These are phyloP conservation scores for Poecilia gillii DNA, from an alignment of 2,797 vertebrate species.

Conservation along the genomic window DNA sequence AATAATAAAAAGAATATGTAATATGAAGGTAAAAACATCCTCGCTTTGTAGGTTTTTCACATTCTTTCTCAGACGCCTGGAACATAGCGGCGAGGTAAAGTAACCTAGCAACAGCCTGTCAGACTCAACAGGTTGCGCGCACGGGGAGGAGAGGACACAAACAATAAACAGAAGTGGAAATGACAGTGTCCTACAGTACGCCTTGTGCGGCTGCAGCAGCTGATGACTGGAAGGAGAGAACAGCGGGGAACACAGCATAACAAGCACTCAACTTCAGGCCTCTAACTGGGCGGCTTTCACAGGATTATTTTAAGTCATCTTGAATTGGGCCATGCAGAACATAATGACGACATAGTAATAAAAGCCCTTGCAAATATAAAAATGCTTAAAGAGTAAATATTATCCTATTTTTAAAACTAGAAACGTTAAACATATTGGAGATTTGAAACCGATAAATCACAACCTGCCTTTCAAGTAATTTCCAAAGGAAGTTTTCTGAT, in stretches of 20 bases:
- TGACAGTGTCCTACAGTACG: constrained; percentile 36
- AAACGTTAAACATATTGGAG: neutral
- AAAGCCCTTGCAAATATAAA: neutral
- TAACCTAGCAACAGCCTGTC: constrained; percentile 75
- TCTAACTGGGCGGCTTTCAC: neutral
- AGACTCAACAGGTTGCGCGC: constrained; percentile 66
- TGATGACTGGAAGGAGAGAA: constrained; percentile 14
- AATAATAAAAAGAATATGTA: neutral
- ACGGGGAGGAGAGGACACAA: constrained; percentile 45
- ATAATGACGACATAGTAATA: neutral
- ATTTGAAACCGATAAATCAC: neutral
- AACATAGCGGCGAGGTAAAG: constrained; percentile 50
- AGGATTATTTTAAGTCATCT: neutral
- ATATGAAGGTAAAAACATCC: constrained; percentile 10
- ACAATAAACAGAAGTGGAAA: constrained; percentile 55
- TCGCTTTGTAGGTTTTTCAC: constrained; percentile 13
- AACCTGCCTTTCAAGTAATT: neutral
- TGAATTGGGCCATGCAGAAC: neutral
- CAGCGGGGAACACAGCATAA: constrained; percentile 6
- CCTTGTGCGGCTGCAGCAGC: constrained; percentile 7
- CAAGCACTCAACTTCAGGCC: constrained; percentile 1
- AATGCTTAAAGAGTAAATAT: neutral
- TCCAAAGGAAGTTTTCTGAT: neutral
- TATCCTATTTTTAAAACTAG: neutral
- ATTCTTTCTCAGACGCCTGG: constrained; percentile 24